phyloP scores from a whole-genome alignment of 1,140 invertebrate species.

The Formica exsecta region DNA sequence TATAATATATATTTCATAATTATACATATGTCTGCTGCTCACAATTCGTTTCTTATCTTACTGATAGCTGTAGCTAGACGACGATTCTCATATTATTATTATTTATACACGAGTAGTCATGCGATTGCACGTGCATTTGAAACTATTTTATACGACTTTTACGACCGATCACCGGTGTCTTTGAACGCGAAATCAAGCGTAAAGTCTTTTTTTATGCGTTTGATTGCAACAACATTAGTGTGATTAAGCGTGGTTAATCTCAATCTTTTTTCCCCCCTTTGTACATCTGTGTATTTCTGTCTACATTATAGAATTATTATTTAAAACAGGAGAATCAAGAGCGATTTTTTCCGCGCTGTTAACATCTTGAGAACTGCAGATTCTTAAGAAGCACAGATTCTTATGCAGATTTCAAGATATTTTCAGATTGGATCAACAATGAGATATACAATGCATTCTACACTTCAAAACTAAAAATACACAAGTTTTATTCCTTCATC shows the following conservation, averaged over 20 bases:
- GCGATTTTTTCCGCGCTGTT: not conserved
- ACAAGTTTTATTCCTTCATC: slow-evolving; percentile 14
- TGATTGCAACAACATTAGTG: slow-evolving; percentile 58
- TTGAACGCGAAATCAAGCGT: slow-evolving; percentile 72
- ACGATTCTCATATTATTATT: slow-evolving; percentile 73
- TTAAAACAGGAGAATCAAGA: slow-evolving; percentile 36
- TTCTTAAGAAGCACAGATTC: not conserved
- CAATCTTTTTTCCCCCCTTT: slow-evolving; percentile 34
- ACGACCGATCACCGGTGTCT: slow-evolving; percentile 78
- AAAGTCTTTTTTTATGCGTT: slow-evolving; percentile 57
- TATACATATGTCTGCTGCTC: slow-evolving; percentile 71
- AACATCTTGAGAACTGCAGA: slow-evolving; percentile 14
- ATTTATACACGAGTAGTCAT: slow-evolving; percentile 78
- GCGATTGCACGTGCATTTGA: slow-evolving; percentile 82
- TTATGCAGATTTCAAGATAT: slow-evolving; percentile 4
- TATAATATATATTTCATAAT: slow-evolving; percentile 61
- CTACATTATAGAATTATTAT: slow-evolving; percentile 20
- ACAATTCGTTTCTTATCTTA: slow-evolving; percentile 78
- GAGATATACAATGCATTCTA: slow-evolving; percentile 48
- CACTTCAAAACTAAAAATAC: slow-evolving; percentile 8
- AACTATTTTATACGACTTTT: slow-evolving; percentile 85
- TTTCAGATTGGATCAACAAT: not conserved
- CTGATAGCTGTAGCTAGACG: slow-evolving; percentile 68
- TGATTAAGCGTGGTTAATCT: slow-evolving; percentile 63
- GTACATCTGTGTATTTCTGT: slow-evolving; percentile 10